Evolutionary conservation across 1,140 invertebrate species (phyloP).

Genomic region (Thaumetopoea pityocampa): DNA sequence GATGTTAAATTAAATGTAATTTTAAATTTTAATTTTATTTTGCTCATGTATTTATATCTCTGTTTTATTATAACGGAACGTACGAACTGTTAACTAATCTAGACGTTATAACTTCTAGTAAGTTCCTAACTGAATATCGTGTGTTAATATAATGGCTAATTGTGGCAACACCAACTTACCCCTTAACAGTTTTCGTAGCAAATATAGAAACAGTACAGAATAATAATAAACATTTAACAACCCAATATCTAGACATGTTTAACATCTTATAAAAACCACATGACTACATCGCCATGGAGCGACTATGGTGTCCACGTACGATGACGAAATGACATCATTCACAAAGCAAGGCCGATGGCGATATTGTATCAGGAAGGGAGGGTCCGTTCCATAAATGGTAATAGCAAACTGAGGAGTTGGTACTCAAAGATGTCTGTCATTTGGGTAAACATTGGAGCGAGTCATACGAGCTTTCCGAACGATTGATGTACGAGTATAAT

Average conservation of each 20-base stretch:
- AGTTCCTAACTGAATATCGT: too few species aligned
- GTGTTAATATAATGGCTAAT: too few species aligned
- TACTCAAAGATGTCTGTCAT: slow-evolving; percentile 43
- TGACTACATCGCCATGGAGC: slow-evolving; percentile 18
- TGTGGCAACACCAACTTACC: slow-evolving; percentile 41
- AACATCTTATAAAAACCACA: slow-evolving; percentile 32
- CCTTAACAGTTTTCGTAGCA: slow-evolving; percentile 44
- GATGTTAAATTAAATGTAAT: too few species aligned
- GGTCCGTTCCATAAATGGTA: slow-evolving; percentile 52
- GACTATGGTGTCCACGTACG: slow-evolving; percentile 1
- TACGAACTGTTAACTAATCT: too few species aligned
- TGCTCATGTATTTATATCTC: too few species aligned
- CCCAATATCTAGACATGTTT: slow-evolving; percentile 55
- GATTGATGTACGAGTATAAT: too few species aligned
- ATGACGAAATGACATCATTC: slow-evolving; percentile 43
- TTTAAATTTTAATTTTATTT: too few species aligned
- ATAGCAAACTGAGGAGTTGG: slow-evolving; percentile 54
- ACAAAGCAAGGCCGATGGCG: slow-evolving; percentile 43
- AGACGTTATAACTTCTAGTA: too few species aligned
- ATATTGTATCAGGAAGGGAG: slow-evolving; percentile 53
- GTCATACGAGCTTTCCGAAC: too few species aligned
- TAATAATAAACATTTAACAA: slow-evolving; percentile 40
- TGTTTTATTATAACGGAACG: too few species aligned
- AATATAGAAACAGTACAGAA: slow-evolving; percentile 45
- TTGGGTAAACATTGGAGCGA: too few species aligned